Evolutionary conservation across 2,888 invertebrate genomes (phyloP), one percentile per base, ranked within the genome.

Genomic region (Cerastoderma edule): DNA sequence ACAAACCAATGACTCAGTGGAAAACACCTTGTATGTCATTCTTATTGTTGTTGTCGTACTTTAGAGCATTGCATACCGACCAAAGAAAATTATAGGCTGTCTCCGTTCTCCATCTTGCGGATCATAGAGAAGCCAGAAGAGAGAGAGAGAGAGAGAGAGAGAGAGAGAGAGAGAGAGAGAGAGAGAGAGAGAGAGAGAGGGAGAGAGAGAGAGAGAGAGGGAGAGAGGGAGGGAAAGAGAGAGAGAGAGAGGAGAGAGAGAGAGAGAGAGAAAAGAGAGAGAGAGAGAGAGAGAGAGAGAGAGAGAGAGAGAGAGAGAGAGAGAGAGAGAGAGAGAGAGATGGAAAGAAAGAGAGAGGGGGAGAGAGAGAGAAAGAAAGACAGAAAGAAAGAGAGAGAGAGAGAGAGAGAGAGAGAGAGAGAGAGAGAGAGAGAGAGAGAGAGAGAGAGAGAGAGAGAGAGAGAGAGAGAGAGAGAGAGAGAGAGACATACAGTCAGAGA

Each of bases 61-160:
- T n/a, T n/a, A n/a, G n/a, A n/a, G n/a, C n/a, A n/a, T n/a, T n/a
- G n/a, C n/a, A n/a, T n/a, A n/a, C n/a, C n/a, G n/a, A n/a, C n/a
- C n/a, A n/a, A n/a, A n/a, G n/a, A n/a, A n/a, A n/a, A n/a, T n/a
- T n/a, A n/a, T n/a, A n/a, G n/a, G n/a, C n/a, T n/a, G n/a, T n/a
- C n/a, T n/a, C n/a, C n/a, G n/a, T n/a, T n/a, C n/a, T n/a, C n/a
- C n/a, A n/a, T n/a, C n/a, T n/a, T n/a, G n/a, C n/a, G n/a, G n/a
- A n/a, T n/a, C 50, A 5, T 4, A 50, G 24, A 50, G n/a, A 50
- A 39, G 39, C 8, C 10, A 39, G 39, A 39, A 39, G 39, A 39
- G 39, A 39, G 39, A 39, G 39, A 39, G 39, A 39, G 39, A 39
- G 39, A 39, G 39, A 39, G 39, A 39, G 39, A 39, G 39, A 39